Base-by-base conservation (phyloP, 2,888 invertebrate species). In the Hypomecis atomaria region DNA sequence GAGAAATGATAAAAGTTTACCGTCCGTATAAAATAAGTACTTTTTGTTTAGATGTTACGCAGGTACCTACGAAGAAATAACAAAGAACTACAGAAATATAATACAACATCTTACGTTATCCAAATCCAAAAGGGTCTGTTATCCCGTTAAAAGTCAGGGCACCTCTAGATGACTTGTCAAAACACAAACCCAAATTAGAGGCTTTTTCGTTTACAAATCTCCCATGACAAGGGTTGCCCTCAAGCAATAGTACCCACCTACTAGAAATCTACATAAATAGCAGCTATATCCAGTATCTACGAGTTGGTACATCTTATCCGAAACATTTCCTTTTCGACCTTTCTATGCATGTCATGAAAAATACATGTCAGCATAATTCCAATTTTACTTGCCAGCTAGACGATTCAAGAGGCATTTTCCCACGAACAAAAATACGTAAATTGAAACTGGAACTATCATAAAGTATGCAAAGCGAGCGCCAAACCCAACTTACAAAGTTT, bases 131-230 rank as follows among this genome's bases (percentile, higher is more conserved):
- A 75, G 67, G 70, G 72, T 68, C 66, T 68, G 65, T 76, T 70
- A 71, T 63, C 60, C 69, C 72, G 67, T 72, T 70, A 70, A 78
- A 76, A 72, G 74, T 77, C 76, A 74, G 67, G 70, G 71, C 75
- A 79, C 73, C 79, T 81, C 74, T 73, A 83, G 82, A 83, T 84
- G 84, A 84, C 84, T 84, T 84, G 82, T 85, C 84, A 84, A 86
- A 86, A 88, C 81, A 85, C 77, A 80, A 79, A 82, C 83, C 84
- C 83, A 86, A 88, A 88, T 88, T 87, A 87, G 84, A 85, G 81
- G 86, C 78, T 82, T 85, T 86, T 88, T 84, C 84, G 83, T 83
- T 85, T 82, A 85, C 85, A 88, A 87, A 87, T 88, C 87, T 86
- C 79, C 78, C 81, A 79, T 88, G 88, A 89, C 85, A 87, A 86